These are phyloP conservation scores for Agriopis marginaria DNA, from an alignment of 2,888 invertebrate genomes.

Conservation along the genomic window DNA sequence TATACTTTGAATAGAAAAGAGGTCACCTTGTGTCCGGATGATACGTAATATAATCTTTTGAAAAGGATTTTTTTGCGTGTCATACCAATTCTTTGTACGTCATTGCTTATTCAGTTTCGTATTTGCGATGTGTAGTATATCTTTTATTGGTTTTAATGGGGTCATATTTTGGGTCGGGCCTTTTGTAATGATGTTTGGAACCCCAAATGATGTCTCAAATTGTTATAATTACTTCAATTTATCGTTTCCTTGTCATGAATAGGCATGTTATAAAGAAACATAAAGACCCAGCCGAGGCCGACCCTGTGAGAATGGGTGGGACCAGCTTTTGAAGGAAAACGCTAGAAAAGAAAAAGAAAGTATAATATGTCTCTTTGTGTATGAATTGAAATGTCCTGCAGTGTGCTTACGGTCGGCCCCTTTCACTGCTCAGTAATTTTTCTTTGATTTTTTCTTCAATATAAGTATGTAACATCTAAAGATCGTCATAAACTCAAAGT, in stretches of 20 bases:
- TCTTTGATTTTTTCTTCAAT: background rate
- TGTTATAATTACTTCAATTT: slow-evolving; percentile 1
- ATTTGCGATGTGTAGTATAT: slow-evolving; percentile 8
- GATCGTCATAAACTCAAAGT: slow-evolving; percentile 50
- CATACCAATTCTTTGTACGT: slow-evolving; percentile 15
- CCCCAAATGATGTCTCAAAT: slow-evolving; percentile 12
- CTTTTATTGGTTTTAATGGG: slow-evolving; percentile 13
- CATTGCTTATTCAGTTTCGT: slow-evolving; percentile 18
- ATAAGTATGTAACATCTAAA: slow-evolving; percentile 30
- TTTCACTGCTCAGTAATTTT: background rate
- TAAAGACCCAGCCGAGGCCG: too few species aligned
- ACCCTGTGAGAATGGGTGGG: background rate
- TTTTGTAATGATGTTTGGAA: slow-evolving; percentile 7
- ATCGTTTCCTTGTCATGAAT: background rate
- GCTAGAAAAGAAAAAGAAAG: background rate
- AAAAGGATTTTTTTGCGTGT: slow-evolving; percentile 38
- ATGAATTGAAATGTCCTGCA: background rate
- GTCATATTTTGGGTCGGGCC: slow-evolving; percentile 15
- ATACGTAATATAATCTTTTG: slow-evolving; percentile 25
- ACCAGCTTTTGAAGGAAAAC: background rate
- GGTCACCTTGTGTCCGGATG: slow-evolving; percentile 26
- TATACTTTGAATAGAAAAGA: slow-evolving; percentile 35
- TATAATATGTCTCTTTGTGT: background rate
- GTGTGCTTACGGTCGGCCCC: background rate
- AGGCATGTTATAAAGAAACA: background rate